Evolutionary conservation across 2,797 vertebrate species (phyloP).

Genomic region (Typhlichthys subterraneus): DNA sequence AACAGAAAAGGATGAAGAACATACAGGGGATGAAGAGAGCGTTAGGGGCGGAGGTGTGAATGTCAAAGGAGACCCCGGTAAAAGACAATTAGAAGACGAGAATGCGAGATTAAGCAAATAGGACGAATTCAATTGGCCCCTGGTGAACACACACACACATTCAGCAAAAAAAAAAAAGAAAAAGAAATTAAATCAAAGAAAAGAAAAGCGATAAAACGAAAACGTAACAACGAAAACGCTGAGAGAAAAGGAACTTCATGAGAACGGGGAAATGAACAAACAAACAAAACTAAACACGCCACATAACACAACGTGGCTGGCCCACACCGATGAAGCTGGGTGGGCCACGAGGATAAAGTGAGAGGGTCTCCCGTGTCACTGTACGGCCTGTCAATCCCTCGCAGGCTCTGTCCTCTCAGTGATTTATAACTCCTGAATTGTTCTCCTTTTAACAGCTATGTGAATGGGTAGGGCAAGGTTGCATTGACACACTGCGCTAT

Average conservation of each 20-base stretch:
- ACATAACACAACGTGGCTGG: conserved; percentile 51
- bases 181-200: background rate
- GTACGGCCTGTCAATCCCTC: conserved; percentile 59
- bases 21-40: conserved; percentile 19
- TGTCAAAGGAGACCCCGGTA: conserved; percentile 20
- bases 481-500: conserved; percentile 46
- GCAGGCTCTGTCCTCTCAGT: conserved; percentile 41
- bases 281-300: conserved; percentile 23
- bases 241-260: conserved; percentile 28
- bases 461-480: conserved; percentile 50
- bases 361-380: conserved; percentile 56
- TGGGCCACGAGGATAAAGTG: conserved; percentile 52
- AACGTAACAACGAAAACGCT: conserved; percentile 4
- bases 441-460: conserved; percentile 46
- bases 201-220: conserved; percentile 6
- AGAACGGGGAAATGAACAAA: conserved; percentile 49
- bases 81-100: conserved; percentile 49
- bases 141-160: conserved; percentile 23
- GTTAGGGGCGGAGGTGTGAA: background rate
- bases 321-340: conserved; percentile 59
- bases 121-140: conserved; percentile 54
- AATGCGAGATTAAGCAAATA: conserved; percentile 62
- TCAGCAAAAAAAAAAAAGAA: background rate
- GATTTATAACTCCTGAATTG: conserved; percentile 71
- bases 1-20: conserved; percentile 17